Evolutionary conservation across 2,797 vertebrate species (phyloP), one percentile per base, ranked within the genome.

Genomic region (Pangasius sanitwongsei): DNA sequence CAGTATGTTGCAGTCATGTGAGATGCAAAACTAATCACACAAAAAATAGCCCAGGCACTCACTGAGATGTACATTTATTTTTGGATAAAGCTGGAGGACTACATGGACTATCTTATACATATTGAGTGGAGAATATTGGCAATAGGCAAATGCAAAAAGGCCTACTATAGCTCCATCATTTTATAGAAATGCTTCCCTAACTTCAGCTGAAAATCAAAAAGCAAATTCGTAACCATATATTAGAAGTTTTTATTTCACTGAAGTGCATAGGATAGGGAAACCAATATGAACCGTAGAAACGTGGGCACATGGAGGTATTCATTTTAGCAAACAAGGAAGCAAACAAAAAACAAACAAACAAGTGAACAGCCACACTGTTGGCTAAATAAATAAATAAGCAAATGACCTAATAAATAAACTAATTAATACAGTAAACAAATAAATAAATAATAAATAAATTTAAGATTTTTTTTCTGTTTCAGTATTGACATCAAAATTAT

Each of bases 1-100:
- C 85, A 55, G 85, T 41, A 78, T 83, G 59, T 1, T 34, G n/a
- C 28, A 53, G 80, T 84, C 78, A 86, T 77, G 69, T 20, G 85
- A 89, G 34, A 83, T 20, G 80, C 61, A 85, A 37, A 82, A 83
- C 23, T 34, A 67, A 78, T 67, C 81, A 89, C 15, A 53, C 31
- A 82, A 72, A 65, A 86, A 81, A 57, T 72, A 81, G 88, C 88
- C 23, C 70, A 63, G 23, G 82, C 72, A 37, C 61, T 75, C 61
- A 15, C 23, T 28, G 44, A 67, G 59, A 85, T 31, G 3, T 25
- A 34, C 6, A 65, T 67, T 53, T 85, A 85, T 88, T 85, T 88
- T 85, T 69, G 72, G 87, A 88, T 18, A 23, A 50, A 50, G 55
- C 69, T 63, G 31, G 55, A 59, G 37, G 67, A 31, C 23, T 44